A percentile compares a stretch with the other conserved stretches of the same genome.
Conservation (phyloP, 2,113 vertebrate species). For the Sinocyclocheilus maitianheensis region DNA sequence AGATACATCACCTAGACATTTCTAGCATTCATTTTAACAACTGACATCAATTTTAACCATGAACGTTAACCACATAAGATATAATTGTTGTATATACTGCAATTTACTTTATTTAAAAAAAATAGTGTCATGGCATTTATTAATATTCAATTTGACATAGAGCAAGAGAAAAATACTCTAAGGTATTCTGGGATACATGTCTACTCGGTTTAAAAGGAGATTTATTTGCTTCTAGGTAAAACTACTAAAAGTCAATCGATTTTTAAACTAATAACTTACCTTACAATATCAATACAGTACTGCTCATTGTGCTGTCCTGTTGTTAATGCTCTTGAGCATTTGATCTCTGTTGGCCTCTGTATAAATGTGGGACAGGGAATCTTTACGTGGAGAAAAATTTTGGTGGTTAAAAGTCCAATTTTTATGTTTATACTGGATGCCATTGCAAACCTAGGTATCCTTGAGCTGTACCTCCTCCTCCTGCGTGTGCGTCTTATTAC, state of each 20-base stretch:
- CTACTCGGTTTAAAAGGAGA: neutral
- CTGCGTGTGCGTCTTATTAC: slow-evolving; percentile 39
- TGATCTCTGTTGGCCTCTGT: slow-evolving; percentile 46
- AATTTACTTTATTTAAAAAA: neutral
- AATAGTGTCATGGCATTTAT: neutral
- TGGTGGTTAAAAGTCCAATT: slow-evolving; percentile 53
- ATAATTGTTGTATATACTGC: neutral
- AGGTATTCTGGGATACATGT: neutral
- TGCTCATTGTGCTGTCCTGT: slow-evolving; percentile 57
- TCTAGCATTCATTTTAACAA: neutral
- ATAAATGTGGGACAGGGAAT: slow-evolving; percentile 27
- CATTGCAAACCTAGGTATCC: slow-evolving; percentile 68
- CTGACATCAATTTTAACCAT: neutral
- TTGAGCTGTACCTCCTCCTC: slow-evolving; percentile 61
- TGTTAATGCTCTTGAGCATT: slow-evolving; percentile 53
- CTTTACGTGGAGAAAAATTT: slow-evolving; percentile 42
- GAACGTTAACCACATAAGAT: neutral
- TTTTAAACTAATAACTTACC: slow-evolving; percentile 61
- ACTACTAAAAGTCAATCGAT: neutral
- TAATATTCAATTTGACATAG: neutral
- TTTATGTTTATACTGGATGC: slow-evolving; percentile 59
- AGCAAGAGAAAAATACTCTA: too few species aligned
- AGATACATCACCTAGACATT: neutral
- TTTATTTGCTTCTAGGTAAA: neutral
- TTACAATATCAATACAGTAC: slow-evolving; percentile 74